Evolutionary conservation across 2,888 invertebrate species (phyloP), one percentile per base, ranked within the genome.

Genomic region (Reticulitermes lucifugus): DNA sequence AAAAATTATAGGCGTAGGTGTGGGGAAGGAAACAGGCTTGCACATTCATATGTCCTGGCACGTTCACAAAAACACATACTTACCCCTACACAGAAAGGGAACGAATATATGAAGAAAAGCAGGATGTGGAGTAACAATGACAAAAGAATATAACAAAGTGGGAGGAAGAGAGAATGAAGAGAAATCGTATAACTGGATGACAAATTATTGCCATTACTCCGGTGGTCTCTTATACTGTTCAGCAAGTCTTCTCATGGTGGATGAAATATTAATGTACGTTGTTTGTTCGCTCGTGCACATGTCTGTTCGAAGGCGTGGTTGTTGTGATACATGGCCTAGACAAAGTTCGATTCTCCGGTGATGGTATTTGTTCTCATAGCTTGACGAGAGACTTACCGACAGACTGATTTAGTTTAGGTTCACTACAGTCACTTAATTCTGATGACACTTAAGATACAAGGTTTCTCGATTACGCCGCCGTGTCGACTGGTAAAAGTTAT

Each of bases 201-300:
- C 87, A 87, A 87, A 87, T 87, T 87, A 87, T 85, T 84, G 79
- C 87, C 84, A 87, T 87, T 87, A 87, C 87, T 86, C 79, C 71
- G 84, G 80, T 80, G 84, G 85, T 83, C 85, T 70, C 85, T n/a
- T n/a, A 18, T 55, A 18, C 55, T 55, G 65, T n/a, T 65, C 65
- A 65, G 65, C n/a, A 25, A 65, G 65, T n/a, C 65, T 65, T 65
- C n/a, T 9, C 65, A 6, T 55, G 55, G 65, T 25, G n/a, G 65
- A 84, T 84, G 86, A 85, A 85, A 85, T 77, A 86, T 82, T 79
- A 86, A 85, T 79, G 46, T 43, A 46, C 12, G 46, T 77, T 41
- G 9, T 22, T 43, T 51, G 51, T 75, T 41, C 2, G 46, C 4
- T 55, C 22, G 46, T 77, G 77, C 10, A 2, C n/a, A 14, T 9